Conservation (phyloP, 2,797 vertebrate species). For the Gallinago nigripennis region DNA sequence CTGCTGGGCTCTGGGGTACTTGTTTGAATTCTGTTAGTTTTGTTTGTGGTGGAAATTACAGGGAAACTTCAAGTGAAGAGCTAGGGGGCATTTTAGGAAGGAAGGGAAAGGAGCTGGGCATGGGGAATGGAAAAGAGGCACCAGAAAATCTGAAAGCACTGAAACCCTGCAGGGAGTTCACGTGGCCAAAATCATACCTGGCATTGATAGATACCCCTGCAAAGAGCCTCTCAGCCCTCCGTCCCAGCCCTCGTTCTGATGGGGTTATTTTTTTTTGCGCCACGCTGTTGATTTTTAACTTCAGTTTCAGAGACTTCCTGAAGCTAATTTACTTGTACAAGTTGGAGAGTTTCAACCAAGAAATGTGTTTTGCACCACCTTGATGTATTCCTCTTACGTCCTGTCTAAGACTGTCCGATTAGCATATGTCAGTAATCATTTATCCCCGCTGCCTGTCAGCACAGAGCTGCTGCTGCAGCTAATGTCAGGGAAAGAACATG, state of each 20-base stretch:
- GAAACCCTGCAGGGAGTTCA: neutral
- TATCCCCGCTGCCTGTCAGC: conserved; percentile 62
- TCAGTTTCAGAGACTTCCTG: conserved; percentile 23
- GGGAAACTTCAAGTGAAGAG: neutral
- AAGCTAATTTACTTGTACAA: conserved; percentile 60
- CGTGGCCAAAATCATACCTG: neutral
- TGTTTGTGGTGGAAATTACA: neutral
- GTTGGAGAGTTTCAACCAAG: conserved; percentile 19
- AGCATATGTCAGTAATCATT: conserved; percentile 76
- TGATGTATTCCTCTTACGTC: conserved; percentile 24
- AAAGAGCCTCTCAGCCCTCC: neutral
- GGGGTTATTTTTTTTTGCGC: neutral
- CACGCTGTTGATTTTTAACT: neutral
- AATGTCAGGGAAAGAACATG: conserved; percentile 66
- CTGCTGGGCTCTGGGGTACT: neutral
- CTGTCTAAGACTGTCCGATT: conserved; percentile 68
- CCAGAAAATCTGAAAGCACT: neutral
- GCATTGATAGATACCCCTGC: conserved; percentile 6
- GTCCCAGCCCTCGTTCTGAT: neutral
- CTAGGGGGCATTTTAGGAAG: neutral
- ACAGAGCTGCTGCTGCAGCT: conserved; percentile 21
- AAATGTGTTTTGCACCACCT: conserved; percentile 18
- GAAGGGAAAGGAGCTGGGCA: neutral
- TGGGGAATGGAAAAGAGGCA: neutral
- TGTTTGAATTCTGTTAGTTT: neutral